Base-by-base conservation (phyloP, 2,113 vertebrate species). In the Neopipo cinnamomea region DNA sequence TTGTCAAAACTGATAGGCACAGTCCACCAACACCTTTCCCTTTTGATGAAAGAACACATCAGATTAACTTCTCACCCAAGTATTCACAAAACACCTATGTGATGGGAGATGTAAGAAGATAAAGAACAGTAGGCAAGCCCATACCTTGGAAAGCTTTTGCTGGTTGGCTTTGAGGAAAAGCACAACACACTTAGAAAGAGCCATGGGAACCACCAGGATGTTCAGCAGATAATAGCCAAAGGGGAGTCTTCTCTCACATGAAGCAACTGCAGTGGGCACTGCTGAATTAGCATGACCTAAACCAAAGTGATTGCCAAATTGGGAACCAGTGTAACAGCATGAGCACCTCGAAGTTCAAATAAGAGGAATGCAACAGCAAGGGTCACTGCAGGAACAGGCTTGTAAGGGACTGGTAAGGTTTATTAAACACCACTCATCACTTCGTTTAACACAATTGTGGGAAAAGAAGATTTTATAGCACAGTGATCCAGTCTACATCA, bases 351-450 rank as follows among this genome's bases (percentile, higher is more conserved):
- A 50, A 92, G 91, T 91, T 92, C 93, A 95, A 94, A 67, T 78
- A 81, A 56, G 33, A 95, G 44, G 68, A 95, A 95, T 92, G 89
- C 49, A 95, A 84, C 33, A 95, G 92, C 86, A 85, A 90, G 92
- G 92, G 94, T 95, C 91, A 93, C 89, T 96, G 77, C 95, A 97
- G 96, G 94, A 95, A 93, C 39, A 66, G 95, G 91, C 94, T 96
- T 96, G 93, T 74, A 95, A 93, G 91, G 73, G 86, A 89, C 73
- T 65, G 27, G 63, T 70, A 74, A 91, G 67, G 65, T 91, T 95
- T 96, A 95, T 92, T 95, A 95, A 95, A 78, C 61, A 86, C 84
- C 73, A 95, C 77, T 97, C 93, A 95, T 95, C 91, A 65, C 93
- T 80, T 85, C 8, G 2, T 84, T 95, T 91, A 93, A 65, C 70